Conservation (phyloP, 2,113 vertebrate genomes). For the Rhodinocichla rosea region DNA sequence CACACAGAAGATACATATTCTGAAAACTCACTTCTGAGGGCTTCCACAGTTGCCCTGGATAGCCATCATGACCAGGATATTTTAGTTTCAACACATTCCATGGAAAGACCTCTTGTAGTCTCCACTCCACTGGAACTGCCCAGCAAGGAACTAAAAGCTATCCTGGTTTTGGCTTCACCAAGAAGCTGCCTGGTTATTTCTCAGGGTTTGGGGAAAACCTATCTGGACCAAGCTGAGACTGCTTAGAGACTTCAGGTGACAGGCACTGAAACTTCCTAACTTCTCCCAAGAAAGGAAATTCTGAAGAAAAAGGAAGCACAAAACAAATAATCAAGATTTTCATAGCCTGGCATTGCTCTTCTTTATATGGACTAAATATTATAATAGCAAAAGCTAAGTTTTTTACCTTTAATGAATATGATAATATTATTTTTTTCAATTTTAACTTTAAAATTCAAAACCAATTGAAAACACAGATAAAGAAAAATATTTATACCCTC, state of each 20-base stretch:
- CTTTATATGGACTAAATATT: not conserved
- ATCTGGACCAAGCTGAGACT: not conserved
- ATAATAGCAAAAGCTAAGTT: accelerated
- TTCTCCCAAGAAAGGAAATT: not conserved
- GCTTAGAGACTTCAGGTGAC: not conserved
- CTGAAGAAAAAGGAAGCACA: not conserved
- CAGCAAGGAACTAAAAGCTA: not conserved
- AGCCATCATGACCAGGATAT: not conserved
- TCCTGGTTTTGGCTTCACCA: not conserved
- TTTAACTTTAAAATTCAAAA: not conserved
- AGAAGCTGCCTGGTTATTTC: not conserved
- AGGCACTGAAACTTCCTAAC: not conserved
- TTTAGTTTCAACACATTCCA: not conserved
- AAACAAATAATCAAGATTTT: not conserved
- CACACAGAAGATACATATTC: not conserved
- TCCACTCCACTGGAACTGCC: not conserved
- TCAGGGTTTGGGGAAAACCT: not conserved
- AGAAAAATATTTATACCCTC: not conserved
- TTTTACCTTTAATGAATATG: not conserved
- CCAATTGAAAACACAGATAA: not conserved
- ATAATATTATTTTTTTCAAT: not conserved
- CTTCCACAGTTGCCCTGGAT: not conserved
- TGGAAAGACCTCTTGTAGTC: not conserved
- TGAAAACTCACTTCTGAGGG: not conserved
- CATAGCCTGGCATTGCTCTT: not conserved